phyloP scores from a whole-genome alignment of 2,113 vertebrate genomes.

The Chunga burmeisteri region DNA sequence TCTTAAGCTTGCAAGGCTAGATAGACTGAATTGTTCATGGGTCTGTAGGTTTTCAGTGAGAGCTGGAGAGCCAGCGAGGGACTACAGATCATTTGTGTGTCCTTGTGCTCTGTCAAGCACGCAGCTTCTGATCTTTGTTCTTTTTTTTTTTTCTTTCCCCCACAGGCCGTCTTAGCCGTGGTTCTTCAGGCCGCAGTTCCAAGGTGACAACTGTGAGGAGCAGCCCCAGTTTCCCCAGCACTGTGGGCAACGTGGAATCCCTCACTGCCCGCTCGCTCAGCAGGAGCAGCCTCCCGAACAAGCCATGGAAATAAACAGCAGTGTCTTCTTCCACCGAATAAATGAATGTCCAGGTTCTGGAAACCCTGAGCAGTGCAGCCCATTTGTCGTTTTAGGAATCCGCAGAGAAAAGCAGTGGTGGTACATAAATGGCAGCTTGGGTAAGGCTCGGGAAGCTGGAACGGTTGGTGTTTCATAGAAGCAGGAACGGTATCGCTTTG shows the following conservation, averaged over 20 bases:
- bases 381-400: slow-evolving; percentile 45
- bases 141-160: neutral
- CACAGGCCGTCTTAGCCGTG: slow-evolving; percentile 80
- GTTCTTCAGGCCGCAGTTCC: slow-evolving; percentile 71
- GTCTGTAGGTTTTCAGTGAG: neutral
- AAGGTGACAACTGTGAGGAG: slow-evolving; percentile 62
- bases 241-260: neutral
- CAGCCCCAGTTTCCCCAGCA: slow-evolving; percentile 48
- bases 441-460: neutral
- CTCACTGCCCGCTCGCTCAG: slow-evolving; percentile 60
- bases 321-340: slow-evolving; percentile 21
- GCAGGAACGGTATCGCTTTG: neutral
- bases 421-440: neutral
- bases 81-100: neutral
- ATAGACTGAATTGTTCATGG: neutral
- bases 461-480: neutral
- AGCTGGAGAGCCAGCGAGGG: neutral
- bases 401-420: neutral
- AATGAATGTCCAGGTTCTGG: slow-evolving; percentile 8
- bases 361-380: slow-evolving; percentile 29
- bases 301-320: slow-evolving; percentile 86
- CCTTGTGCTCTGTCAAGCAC: accelerated
- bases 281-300: slow-evolving; percentile 65
- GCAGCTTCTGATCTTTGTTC: neutral
- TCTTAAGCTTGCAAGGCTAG: too few relatives aligned